phyloP scores from a whole-genome alignment of 53 echinoderm and acorn worm species.

The Paracentrotus lividus region DNA sequence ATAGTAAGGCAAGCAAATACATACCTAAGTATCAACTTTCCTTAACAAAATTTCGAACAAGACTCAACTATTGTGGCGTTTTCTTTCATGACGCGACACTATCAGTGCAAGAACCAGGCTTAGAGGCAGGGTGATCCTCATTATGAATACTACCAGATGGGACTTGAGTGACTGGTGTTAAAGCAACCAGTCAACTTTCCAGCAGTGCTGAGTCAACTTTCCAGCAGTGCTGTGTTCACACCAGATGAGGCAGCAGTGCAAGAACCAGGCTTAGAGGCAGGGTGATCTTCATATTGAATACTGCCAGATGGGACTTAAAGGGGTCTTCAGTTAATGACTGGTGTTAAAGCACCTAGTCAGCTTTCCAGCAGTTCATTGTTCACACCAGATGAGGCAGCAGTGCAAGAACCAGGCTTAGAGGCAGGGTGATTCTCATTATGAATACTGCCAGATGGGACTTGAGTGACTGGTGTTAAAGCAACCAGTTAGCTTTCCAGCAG shows the following conservation, averaged over 20 bases:
- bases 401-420: background rate
- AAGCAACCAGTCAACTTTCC: too few relatives aligned
- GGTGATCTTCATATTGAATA: background rate
- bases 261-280: background rate
- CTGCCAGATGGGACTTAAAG: constrained; percentile 15
- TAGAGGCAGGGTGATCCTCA: too few relatives aligned
- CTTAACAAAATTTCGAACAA: too few relatives aligned
- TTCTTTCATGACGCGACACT: too few relatives aligned
- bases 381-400: background rate
- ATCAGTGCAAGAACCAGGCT: too few relatives aligned
- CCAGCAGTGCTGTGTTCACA: too few relatives aligned
- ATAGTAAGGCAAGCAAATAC: too few relatives aligned
- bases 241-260: background rate
- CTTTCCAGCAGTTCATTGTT: background rate
- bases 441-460: constrained; percentile 15
- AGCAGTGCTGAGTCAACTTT: too few relatives aligned
- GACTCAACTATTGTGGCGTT: too few relatives aligned
- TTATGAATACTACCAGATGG: too few relatives aligned
- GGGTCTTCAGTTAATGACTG: background rate
- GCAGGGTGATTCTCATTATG: background rate
- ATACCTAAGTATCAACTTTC: too few relatives aligned
- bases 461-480: constrained; percentile 4
- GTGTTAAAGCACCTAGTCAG: background rate
- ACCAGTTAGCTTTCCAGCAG: background rate
- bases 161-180: too few relatives aligned